Evolutionary conservation across 1,140 invertebrate genomes (phyloP).

Genomic region (Capitella teleta): DNA sequence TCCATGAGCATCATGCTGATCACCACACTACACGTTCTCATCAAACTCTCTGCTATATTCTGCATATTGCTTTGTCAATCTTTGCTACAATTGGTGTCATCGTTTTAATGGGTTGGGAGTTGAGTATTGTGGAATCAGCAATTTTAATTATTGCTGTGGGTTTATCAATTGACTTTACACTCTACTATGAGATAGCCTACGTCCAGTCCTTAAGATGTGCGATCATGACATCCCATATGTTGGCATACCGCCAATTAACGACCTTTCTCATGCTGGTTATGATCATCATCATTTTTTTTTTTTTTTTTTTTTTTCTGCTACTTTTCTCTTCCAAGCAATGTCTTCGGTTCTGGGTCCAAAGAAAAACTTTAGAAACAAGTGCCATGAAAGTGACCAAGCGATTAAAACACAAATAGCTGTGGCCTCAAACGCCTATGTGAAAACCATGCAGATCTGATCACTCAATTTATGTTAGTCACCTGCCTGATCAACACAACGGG

Average conservation of each 20-base stretch:
- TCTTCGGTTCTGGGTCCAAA: slow-evolving; percentile 49
- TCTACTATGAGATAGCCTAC: slow-evolving; percentile 85
- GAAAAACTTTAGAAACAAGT: slow-evolving; percentile 25
- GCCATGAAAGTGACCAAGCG: no score
- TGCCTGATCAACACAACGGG: no score
- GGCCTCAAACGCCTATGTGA: no score
- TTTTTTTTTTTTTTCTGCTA: slow-evolving; percentile 89
- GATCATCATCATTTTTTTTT: no score
- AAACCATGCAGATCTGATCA: no score
- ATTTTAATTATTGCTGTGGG: slow-evolving; percentile 88
- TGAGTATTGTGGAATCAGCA: slow-evolving; percentile 90
- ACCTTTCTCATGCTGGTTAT: slow-evolving; percentile 83
- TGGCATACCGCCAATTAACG: slow-evolving; percentile 90
- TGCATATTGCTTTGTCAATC: slow-evolving; percentile 75
- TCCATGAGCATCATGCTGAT: slow-evolving; percentile 68
- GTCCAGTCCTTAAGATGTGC: slow-evolving; percentile 43
- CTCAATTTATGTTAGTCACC: no score
- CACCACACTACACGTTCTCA: slow-evolving; percentile 72
- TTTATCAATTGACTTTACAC: slow-evolving; percentile 86
- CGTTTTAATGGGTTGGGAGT: slow-evolving; percentile 78
- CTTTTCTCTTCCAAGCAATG: slow-evolving; percentile 79
- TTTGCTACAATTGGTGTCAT: slow-evolving; percentile 71
- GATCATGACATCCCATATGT: slow-evolving; percentile 73
- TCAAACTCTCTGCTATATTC: slow-evolving; percentile 74
- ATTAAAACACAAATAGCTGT: no score